Base-by-base conservation (phyloP, 92 coral and sea anemone species). In the Phenganax stokvisi region DNA sequence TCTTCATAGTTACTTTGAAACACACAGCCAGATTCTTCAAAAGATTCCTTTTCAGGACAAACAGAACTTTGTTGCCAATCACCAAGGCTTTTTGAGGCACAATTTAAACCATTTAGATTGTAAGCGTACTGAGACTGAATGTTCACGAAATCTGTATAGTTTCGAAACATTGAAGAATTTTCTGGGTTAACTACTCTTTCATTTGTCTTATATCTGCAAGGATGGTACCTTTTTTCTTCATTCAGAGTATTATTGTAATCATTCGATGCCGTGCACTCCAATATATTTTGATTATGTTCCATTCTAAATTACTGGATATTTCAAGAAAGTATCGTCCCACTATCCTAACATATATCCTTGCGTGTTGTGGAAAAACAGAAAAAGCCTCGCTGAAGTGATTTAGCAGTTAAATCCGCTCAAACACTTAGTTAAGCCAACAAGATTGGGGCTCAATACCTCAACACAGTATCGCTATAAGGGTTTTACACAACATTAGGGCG, bases 361-460 rank as follows among this genome's bases (percentile, higher is more conserved):
- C 73, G 73, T 68, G 73, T 68, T 68, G 16, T 37, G 17, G 9
- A 27, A 66, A 17, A 9, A 66, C 10, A 30, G 11, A 66, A 11
- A 11, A 27, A 27, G 12, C 27, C 15, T 66, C 8, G 10, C 72
- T 15, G 47, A 16, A 37, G 47, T 61, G 67, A 15, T 61, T 61
- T 12, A 61, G 13, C 16, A 20, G 54, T 30, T 68, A 68, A 68
- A 68, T 68, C 70, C 70, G 9, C 37, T 44, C 70, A 64, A 64
- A 1, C 37, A 51, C 25, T 61, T 17, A 61, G 27, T 13, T 61
- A 61, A 17, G 6, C 27, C n/a, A 30, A 37, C 73, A 68, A 68
- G 47, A 53, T 30, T 30, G 73, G 47, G 54, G 47, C 53, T 53
- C 73, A 68, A 37, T 68, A 68, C 31, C 73, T 68, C 73, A 68